phyloP scores from a whole-genome alignment of 2,113 vertebrate species.

The Hemiscyllium ocellatum region DNA sequence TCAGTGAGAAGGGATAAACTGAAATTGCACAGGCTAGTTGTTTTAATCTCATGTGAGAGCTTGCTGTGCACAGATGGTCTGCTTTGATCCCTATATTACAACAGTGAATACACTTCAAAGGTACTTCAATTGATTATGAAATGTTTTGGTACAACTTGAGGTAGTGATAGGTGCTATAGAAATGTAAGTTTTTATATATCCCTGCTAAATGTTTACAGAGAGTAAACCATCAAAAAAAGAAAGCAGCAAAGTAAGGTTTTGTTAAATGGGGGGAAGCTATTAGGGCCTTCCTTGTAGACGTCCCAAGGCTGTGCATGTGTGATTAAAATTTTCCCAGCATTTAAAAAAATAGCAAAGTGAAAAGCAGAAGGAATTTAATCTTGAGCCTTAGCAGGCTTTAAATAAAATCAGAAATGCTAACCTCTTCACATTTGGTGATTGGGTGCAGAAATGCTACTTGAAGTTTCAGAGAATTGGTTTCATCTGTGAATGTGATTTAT shows the following conservation, averaged over 20 bases:
- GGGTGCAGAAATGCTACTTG: constrained; percentile 30
- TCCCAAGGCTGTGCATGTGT: not conserved
- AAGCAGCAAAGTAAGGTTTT: not conserved
- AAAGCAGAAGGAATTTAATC: not conserved
- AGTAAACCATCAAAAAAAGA: not conserved
- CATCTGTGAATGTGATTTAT: constrained; percentile 34
- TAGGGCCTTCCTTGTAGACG: not conserved
- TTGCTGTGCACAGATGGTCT: not conserved
- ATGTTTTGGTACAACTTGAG: not conserved
- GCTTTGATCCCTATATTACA: not conserved
- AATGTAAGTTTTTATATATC: not conserved
- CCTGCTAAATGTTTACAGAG: not conserved
- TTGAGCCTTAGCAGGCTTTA: not conserved
- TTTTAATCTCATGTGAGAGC: not conserved
- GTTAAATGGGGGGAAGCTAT: not conserved
- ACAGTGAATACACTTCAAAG: not conserved
- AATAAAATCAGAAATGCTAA: constrained; percentile 24
- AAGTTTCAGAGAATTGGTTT: constrained; percentile 13
- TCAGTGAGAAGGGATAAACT: not conserved
- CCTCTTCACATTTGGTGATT: constrained; percentile 11
- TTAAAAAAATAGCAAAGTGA: not conserved
- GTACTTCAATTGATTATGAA: not conserved
- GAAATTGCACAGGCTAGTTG: not conserved
- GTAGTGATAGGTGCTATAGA: not conserved
- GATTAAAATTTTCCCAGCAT: not conserved